Evolutionary conservation across 2,888 invertebrate species (phyloP), one percentile per base, ranked within the genome.

Genomic region (Rhagophthalmus giganteus): DNA sequence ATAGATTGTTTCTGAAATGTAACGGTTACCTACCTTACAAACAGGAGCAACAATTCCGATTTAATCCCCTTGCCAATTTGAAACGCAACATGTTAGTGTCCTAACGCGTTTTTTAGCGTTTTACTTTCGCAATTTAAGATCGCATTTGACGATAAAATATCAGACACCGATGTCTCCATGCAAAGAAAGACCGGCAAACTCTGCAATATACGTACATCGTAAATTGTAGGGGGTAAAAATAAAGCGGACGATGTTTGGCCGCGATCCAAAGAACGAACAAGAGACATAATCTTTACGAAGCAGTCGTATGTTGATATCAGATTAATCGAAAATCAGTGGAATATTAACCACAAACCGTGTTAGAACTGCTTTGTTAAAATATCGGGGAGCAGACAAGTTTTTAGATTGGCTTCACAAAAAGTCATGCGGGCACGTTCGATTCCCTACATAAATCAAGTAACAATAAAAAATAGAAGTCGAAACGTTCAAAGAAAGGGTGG

Each of bases 261-360:
- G 12, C n/a, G 12, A 37, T 48, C 41, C 41, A 48, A 40, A 30
- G 48, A 37, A 48, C 41, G 41, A 48, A 35, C 33, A n/a, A n/a
- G 40, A 41, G 41, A 28, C 48, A 39, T 48, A 40, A 48, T 48
- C 48, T 48, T 48, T 45, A 45, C 35, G 37, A 26, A 37, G 37
- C 30, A 30, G 37, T 30, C 28, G 9, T 30, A 37, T 45, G 35
- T 31, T 45, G 37, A 37, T 45, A 31, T 45, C 35, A 27, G 44
- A 50, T 37, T 44, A 32, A 50, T 38, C 11, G 44, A 42, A 33
- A 33, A 38, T 38, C 33, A 32, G 31, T 13, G 9, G 27, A 15
- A 45, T 51, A 46, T 45, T 39, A 45, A 35, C 45, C 30, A 51
- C 25, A 31, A 46, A 31, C 31, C 10, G 26, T 25, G 20, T 16